Base-by-base conservation (phyloP, 2,888 invertebrate genomes). In the Drosophila paramelanica region DNA sequence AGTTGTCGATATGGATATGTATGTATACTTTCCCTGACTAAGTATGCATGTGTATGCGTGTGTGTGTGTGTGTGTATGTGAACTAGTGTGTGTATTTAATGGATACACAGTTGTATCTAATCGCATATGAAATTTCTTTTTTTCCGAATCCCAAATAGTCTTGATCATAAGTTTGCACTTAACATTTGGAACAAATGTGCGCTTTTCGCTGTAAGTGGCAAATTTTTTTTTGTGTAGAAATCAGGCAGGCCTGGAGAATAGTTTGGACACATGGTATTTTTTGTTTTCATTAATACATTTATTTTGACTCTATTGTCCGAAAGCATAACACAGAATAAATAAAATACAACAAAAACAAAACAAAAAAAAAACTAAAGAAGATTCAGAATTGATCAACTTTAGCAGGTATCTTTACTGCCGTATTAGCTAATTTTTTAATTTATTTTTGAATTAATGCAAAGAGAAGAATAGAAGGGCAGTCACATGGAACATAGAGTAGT, bases 91-190 rank as follows among this genome's bases (percentile, higher is more conserved):
- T 73, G 61, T 72, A 51, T 51, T 53, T 77, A 78, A 84, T 81
- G 73, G 81, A 86, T 79, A 81, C 83, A 88, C 65, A 65, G 46
- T 73, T 76, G 73, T 79, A 70, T 70, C 64, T 71, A 67, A 75
- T 71, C 72, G 67, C 61, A 68, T 55, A 66, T 66, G 42, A 70
- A 82, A 71, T 57, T 65, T 67, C 62, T 70, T 65, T 67, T 70
- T 65, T 70, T 65, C 25, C 47, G 51, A 20, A 31, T 25, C 39
- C 55, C 42, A 49, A 31, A 69, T 39, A 27, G 74, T 55, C 42
- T 47, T 38, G 50, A 51, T 67, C 52, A 38, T 27, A 66, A 58
- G 31, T 49, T 59, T 45, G 33, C 36, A 5, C 33, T 20, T 13
- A 46, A 43, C 36, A 66, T 42, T 59, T 27, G 8, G 33, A 33